Evolutionary conservation across 2,888 invertebrate species (phyloP).

Genomic region (Volucella inanis): DNA sequence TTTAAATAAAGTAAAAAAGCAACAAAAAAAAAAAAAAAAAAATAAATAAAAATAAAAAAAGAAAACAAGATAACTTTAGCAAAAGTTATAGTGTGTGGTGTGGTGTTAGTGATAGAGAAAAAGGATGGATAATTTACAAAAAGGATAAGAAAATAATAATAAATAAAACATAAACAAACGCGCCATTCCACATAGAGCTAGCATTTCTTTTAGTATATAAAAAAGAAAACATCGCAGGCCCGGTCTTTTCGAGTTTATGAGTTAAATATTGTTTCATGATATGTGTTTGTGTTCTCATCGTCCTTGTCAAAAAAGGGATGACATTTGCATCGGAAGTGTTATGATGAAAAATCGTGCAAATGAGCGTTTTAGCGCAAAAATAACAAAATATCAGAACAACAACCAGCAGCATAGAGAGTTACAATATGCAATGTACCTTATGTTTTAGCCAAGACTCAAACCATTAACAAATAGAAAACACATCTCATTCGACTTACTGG

Average conservation of each 20-base stretch:
- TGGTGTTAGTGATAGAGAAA: slow-evolving; percentile 48
- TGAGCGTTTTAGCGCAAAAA: slow-evolving; percentile 24
- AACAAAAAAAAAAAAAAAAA: not conserved
- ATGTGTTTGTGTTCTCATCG: slow-evolving; percentile 14
- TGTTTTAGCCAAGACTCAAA: slow-evolving; percentile 51
- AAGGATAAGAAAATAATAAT: slow-evolving; percentile 15
- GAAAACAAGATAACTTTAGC: slow-evolving; percentile 24
- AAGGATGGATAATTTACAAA: slow-evolving; percentile 34
- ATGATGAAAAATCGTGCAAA: slow-evolving; percentile 57
- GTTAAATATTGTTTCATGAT: slow-evolving; percentile 38
- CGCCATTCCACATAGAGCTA: slow-evolving; percentile 40
- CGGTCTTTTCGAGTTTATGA: slow-evolving; percentile 51
- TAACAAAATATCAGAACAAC: slow-evolving; percentile 20
- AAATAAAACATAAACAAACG: slow-evolving; percentile 36
- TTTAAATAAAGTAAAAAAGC: slow-evolving; percentile 27
- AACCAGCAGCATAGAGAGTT: slow-evolving; percentile 33
- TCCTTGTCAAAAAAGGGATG: slow-evolving; percentile 28
- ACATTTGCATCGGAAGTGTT: not conserved
- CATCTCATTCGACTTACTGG: slow-evolving; percentile 49
- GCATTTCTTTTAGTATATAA: not conserved
- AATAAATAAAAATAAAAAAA: slow-evolving; percentile 15
- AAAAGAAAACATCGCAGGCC: slow-evolving; percentile 45
- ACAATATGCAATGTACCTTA: not conserved
- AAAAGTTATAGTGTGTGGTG: not conserved
- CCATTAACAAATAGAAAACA: slow-evolving; percentile 45